phyloP scores from a whole-genome alignment of 2,888 invertebrate species.

The Leptopilina syphax region DNA sequence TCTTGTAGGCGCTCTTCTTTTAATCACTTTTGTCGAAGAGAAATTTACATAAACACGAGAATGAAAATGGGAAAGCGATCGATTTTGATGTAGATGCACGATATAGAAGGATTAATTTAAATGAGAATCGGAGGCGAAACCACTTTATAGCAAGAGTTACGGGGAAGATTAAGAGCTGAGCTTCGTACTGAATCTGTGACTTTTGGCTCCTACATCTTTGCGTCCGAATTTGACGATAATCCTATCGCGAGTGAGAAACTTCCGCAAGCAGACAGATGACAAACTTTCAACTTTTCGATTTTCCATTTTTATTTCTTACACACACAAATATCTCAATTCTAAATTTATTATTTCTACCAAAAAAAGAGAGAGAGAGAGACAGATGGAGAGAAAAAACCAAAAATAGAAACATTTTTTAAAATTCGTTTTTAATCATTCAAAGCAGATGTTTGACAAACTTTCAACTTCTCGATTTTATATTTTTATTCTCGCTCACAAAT shows the following conservation, averaged over 20 bases:
- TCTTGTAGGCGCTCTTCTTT: no score
- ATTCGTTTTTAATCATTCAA: no score
- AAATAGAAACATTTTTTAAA: not conserved
- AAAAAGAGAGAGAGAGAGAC: not conserved
- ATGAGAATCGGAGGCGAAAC: not conserved
- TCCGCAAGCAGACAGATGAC: not conserved
- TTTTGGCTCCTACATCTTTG: conserved; percentile 21
- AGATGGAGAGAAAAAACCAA: not conserved
- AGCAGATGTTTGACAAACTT: no score
- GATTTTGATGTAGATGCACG: not conserved
- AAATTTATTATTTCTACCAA: not conserved
- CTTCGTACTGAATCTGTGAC: conserved; percentile 17
- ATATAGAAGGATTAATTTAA: conserved; percentile 21
- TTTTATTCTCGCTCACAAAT: no score
- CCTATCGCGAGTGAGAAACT: conserved; percentile 1
- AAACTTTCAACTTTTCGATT: conserved; percentile 30
- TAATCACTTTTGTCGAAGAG: no score
- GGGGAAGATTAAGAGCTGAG: conserved; percentile 17
- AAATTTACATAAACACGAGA: conserved; percentile 10
- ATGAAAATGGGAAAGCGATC: not conserved
- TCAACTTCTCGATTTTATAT: no score
- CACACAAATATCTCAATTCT: not conserved
- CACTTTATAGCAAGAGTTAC: conserved; percentile 4
- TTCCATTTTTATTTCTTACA: not conserved
- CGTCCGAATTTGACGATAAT: conserved; percentile 11